A percentile compares a stretch with the other conserved stretches of the same genome.
Evolutionary conservation across 2,113 vertebrate species (phyloP).

Genomic region (Chloebia gouldiae): DNA sequence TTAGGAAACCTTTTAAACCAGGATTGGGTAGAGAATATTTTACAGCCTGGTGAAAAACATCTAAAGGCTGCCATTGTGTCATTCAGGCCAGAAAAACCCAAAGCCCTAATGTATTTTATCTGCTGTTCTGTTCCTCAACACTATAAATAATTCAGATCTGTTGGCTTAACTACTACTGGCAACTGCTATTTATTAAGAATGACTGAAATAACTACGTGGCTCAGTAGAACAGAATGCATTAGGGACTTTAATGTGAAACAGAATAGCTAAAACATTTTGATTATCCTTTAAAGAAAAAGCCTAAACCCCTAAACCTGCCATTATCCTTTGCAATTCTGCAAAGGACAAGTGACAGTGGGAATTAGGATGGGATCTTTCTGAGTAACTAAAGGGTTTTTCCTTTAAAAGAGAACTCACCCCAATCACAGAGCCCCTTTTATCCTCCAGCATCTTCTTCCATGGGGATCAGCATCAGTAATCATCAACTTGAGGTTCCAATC

Average conservation of each 20-base stretch:
- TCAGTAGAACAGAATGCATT: conserved; percentile 55
- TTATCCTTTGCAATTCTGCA: not conserved
- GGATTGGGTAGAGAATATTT: not conserved
- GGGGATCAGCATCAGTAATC: not conserved
- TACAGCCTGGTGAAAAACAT: not conserved
- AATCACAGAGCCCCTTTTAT: not conserved
- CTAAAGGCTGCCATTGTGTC: conserved; percentile 21
- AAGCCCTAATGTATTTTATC: conserved; percentile 50
- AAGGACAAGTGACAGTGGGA: not conserved
- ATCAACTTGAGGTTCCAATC: not conserved
- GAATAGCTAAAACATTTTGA: conserved; percentile 38
- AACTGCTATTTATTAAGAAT: conserved; percentile 66
- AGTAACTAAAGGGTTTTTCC: not conserved
- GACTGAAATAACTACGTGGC: conserved; percentile 58
- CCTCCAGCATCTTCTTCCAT: not conserved
- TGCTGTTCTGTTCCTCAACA: conserved; percentile 41
- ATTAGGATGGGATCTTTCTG: not conserved
- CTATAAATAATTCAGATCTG: conserved; percentile 64
- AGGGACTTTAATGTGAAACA: conserved; percentile 27
- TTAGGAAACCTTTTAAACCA: conserved; percentile 26
- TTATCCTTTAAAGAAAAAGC: conserved; percentile 17
- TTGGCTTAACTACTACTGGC: conserved; percentile 67
- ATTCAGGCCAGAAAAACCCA: conserved; percentile 8
- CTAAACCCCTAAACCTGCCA: not conserved
- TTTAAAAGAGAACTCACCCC: not conserved